Conservation (phyloP, 2,797 vertebrate genomes). For the Perodicticus potto region DNA sequence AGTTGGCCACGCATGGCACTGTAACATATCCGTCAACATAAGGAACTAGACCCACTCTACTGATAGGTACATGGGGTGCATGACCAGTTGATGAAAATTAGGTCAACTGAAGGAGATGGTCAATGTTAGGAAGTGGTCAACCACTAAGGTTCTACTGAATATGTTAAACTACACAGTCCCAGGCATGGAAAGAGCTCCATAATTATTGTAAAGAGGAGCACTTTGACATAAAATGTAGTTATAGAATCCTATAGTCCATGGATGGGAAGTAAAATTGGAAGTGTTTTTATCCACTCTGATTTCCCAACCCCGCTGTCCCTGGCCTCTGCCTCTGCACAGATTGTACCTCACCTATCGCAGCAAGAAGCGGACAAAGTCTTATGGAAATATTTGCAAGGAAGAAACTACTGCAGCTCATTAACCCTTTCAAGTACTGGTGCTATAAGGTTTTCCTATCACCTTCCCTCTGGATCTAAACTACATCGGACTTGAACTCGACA, state of each 20-base stretch:
- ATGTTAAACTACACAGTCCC: neutral
- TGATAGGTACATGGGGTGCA: no score
- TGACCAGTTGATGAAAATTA: no score
- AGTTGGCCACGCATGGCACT: no score
- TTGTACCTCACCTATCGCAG: neutral
- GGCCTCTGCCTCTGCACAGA: neutral
- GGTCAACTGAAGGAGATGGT: no score
- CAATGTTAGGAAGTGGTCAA: no score
- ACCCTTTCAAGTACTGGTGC: neutral
- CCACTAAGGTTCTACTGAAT: no score
- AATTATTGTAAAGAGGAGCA: neutral
- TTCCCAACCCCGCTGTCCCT: neutral
- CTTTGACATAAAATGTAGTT: neutral
- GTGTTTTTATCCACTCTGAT: neutral
- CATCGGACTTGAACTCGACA: neutral
- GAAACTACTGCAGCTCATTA: neutral
- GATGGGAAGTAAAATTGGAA: neutral
- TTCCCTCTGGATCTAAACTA: neutral
- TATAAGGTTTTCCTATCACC: neutral
- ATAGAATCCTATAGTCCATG: neutral
- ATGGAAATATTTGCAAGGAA: neutral
- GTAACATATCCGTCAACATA: no score
- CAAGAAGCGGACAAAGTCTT: neutral
- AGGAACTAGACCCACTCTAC: no score
- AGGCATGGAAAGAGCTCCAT: neutral